Evolutionary conservation across 2,113 vertebrate species (phyloP), one percentile per base, ranked within the genome.

Genomic region (Ornithorhynchus anatinus): DNA sequence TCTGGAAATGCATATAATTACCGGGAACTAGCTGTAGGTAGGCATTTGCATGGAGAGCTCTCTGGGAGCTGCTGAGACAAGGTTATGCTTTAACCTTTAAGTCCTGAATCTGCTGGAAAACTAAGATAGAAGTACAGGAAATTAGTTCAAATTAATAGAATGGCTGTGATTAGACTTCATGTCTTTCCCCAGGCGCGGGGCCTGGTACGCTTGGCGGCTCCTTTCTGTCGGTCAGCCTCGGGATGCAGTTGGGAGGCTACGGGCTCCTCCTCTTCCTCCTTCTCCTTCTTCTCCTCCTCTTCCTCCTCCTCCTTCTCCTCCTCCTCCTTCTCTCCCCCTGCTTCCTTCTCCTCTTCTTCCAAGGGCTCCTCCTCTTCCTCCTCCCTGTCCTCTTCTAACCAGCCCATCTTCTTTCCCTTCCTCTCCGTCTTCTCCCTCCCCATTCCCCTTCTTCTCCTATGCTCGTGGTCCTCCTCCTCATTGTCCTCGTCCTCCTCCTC

Each of bases 1-100:
- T 90, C 86, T 87, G 92, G 94, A 94, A 95, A 94, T 95, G 96
- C 96, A 95, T 96, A 94, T 95, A 96, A 97, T 97, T 96, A 96
- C 95, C 92, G 91, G 92, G 91, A 85, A 75, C 73, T 59, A 92
- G 95, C 94, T 89, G 89, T 91, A 93, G 95, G 91, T 93, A 93
- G 92, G 92, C 91, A 95, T 94, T 95, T 95, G 94, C 93, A 95
- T 94, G 82, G 82, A 90, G 91, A 88, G 88, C 88, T 50, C 15
- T 74, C 39, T 59, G 78, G 75, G 82, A 92, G 86, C 89, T 88
- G 86, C 90, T 66, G 85, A 90, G 92, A 89, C 85, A 92, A 93
- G 92, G 93, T 93, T 93, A 93, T 20, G 89, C 86, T 91, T 89
- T 93, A 92, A 93, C 92, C 93, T 92, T 91, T 92, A 82, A 86